These are phyloP conservation scores for Chrysomela aeneicollis DNA, from an alignment of 2,888 invertebrate genomes.

Conservation along the genomic window DNA sequence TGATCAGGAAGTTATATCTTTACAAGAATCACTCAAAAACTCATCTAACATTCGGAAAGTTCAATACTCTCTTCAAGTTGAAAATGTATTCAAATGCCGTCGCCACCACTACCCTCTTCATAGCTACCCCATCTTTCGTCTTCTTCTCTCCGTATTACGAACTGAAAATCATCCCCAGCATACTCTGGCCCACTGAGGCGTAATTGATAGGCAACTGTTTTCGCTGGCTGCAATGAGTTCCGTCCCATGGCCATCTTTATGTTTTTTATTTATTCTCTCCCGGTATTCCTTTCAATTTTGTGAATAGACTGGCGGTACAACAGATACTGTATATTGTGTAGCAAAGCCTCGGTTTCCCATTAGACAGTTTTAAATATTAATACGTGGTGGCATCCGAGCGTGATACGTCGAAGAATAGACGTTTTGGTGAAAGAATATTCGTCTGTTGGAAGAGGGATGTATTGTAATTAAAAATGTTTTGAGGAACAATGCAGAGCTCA, in stretches of 20 bases:
- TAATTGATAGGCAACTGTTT: conserved; percentile 38
- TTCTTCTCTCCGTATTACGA: neutral
- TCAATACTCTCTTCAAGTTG: neutral
- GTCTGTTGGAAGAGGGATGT: conserved; percentile 32
- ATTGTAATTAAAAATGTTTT: conserved; percentile 38
- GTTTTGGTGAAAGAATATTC: conserved; percentile 35
- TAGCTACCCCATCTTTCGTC: conserved; percentile 18
- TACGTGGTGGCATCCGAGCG: conserved; percentile 39
- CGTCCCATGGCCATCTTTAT: conserved; percentile 35
- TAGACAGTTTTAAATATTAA: conserved; percentile 40
- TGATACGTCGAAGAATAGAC: conserved; percentile 36
- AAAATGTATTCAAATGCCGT: conserved; percentile 12
- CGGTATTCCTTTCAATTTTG: conserved; percentile 34
- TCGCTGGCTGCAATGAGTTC: conserved; percentile 36
- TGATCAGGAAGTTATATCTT: neutral
- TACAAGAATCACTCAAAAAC: neutral
- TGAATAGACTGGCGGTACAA: conserved; percentile 39
- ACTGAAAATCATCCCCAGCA: conserved; percentile 23
- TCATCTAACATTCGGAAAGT: neutral
- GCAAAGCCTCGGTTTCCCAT: conserved; percentile 35
- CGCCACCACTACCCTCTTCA: conserved; percentile 5
- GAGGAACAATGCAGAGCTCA: conserved; percentile 22
- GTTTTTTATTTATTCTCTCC: conserved; percentile 41
- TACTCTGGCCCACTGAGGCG: conserved; percentile 33
- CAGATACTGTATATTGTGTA: conserved; percentile 32